Conservation (phyloP, 2,888 invertebrate species). For the Helicoverpa assulta region DNA sequence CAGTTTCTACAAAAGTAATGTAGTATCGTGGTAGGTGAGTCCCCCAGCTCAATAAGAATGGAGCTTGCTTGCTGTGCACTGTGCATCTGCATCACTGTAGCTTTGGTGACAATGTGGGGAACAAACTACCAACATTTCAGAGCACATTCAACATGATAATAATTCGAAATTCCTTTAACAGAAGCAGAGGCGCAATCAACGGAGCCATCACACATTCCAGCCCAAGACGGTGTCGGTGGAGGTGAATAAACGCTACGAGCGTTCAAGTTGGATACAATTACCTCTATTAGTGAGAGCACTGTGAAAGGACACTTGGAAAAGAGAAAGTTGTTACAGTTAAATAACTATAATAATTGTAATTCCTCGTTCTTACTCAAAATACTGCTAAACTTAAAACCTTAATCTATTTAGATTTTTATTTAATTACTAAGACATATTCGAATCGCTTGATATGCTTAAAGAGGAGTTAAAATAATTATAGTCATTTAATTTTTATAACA, state of each 20-base stretch:
- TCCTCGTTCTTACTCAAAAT: constrained; percentile 23
- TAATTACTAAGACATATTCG: constrained; percentile 24
- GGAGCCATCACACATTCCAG: constrained; percentile 84
- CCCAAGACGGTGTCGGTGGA: constrained; percentile 72
- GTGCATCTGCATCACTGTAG: constrained; percentile 41
- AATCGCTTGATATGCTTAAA: constrained; percentile 45
- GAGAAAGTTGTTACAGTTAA: constrained; percentile 63
- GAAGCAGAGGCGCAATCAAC: constrained; percentile 81
- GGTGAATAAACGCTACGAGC: constrained; percentile 62
- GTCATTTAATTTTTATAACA: constrained; percentile 73
- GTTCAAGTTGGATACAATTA: constrained; percentile 56
- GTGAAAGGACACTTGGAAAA: constrained; percentile 58
- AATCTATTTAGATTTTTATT: neutral
- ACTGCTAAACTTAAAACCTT: constrained; percentile 4
- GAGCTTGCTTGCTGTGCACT: constrained; percentile 64
- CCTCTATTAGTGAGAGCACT: constrained; percentile 64
- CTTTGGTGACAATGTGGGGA: constrained; percentile 36
- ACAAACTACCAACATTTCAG: constrained; percentile 23
- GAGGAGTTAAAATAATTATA: constrained; percentile 49
- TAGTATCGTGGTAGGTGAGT: constrained; percentile 82
- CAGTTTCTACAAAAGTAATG: constrained; percentile 87
- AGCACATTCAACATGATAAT: constrained; percentile 1
- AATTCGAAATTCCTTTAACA: constrained; percentile 66
- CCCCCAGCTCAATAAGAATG: constrained; percentile 56
- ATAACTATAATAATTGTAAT: constrained; percentile 62